Conservation (phyloP, 2,797 vertebrate genomes). For the Macrochelys suwanniensis region DNA sequence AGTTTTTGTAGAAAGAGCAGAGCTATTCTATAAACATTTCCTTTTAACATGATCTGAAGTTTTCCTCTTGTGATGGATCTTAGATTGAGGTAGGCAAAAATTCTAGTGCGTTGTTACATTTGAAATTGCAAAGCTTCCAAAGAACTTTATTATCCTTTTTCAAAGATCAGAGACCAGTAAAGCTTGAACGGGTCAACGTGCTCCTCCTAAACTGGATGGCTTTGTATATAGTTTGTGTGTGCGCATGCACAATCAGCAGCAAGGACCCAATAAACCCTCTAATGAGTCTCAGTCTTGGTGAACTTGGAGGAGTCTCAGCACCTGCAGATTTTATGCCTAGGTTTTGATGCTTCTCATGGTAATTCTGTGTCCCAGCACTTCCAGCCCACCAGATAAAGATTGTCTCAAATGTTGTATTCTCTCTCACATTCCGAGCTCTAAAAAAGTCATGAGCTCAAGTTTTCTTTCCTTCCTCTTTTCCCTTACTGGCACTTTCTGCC, state of each 20-base stretch:
- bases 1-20: constrained; percentile 61
- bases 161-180: neutral
- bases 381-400: neutral
- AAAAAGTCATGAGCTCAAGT: neutral
- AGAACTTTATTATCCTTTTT: neutral
- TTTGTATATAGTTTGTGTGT: neutral
- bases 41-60: constrained; percentile 4
- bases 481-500: neutral
- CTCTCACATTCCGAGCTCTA: neutral
- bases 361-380: fast-evolving
- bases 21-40: constrained; percentile 32
- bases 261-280: neutral
- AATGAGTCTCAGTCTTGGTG: neutral
- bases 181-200: neutral
- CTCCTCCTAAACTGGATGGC: fast-evolving
- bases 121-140: neutral
- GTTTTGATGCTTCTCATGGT: fast-evolving
- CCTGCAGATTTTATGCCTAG: neutral
- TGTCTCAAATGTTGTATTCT: neutral
- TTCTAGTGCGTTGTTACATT: neutral
- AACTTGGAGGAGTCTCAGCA: neutral
- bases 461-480: neutral
- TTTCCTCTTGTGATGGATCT: neutral
- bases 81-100: neutral
- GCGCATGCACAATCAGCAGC: neutral